Percentiles rank a stretch among this genome's conserved stretches.
Evolutionary conservation across 2,113 vertebrate genomes (phyloP).

Genomic region (Asarcornis scutulata): DNA sequence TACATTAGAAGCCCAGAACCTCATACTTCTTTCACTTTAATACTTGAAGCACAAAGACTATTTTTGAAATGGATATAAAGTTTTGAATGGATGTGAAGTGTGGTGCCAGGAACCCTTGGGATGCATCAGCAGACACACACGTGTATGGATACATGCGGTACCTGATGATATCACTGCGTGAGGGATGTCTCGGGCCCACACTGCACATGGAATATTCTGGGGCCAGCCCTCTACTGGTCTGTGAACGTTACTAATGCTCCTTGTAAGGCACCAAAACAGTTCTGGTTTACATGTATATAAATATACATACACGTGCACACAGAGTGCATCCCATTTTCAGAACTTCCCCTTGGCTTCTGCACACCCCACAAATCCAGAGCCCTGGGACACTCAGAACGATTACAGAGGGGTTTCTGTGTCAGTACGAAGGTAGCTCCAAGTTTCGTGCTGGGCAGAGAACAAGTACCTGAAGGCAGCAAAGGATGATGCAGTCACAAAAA

Average conservation of each 20-base stretch:
- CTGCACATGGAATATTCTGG: accelerated
- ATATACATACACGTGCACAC: accelerated
- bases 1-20: background rate
- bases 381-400: accelerated
- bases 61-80: background rate
- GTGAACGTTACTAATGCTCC: background rate
- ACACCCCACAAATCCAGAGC: background rate
- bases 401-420: accelerated
- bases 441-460: background rate
- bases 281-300: accelerated
- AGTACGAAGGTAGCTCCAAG: background rate
- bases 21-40: background rate
- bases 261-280: background rate
- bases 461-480: background rate
- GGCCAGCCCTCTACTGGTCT: accelerated
- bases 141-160: accelerated
- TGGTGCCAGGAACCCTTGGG: background rate
- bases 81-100: no score
- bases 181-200: background rate
- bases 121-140: background rate
- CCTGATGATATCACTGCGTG: accelerated
- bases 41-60: background rate
- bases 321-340: background rate
- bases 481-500: background rate
- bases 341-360: background rate